Conservation (phyloP, 2,888 invertebrate species). For the Diarsia brunnea region DNA sequence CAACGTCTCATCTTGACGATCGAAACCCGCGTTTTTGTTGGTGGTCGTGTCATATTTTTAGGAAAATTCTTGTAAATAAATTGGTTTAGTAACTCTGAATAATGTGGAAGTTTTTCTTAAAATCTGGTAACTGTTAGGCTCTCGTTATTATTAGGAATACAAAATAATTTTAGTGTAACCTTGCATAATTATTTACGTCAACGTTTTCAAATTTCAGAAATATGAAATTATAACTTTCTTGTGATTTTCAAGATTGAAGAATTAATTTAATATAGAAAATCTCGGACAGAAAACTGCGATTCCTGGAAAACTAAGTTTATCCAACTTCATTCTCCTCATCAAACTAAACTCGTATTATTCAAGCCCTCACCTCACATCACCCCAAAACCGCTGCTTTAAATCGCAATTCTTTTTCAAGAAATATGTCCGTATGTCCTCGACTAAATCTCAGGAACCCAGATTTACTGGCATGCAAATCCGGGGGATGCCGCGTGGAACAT, state of each 20-base stretch:
- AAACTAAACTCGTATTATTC: conserved; percentile 37
- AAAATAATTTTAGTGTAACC: not conserved
- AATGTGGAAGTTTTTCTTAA: not conserved
- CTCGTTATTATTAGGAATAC: not conserved
- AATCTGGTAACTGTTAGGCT: not conserved
- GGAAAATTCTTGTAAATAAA: conserved; percentile 48
- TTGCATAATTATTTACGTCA: not conserved
- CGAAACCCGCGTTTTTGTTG: conserved; percentile 76
- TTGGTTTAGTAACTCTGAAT: not conserved
- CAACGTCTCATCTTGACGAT: conserved; percentile 77
- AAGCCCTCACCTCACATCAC: conserved; percentile 43
- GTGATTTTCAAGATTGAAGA: no score
- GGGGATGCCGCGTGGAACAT: conserved; percentile 69
- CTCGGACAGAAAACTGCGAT: not conserved
- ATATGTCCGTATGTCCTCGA: conserved; percentile 75
- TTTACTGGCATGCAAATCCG: conserved; percentile 80
- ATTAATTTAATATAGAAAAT: no score
- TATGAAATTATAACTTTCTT: no score
- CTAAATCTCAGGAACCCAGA: conserved; percentile 75
- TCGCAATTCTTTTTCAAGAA: conserved; percentile 72
- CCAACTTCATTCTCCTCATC: conserved; percentile 19
- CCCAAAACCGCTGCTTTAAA: conserved; percentile 68
- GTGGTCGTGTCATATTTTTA: conserved; percentile 67
- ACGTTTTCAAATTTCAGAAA: no score
- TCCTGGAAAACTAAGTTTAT: not conserved